A percentile compares a stretch with the other conserved stretches of the same genome.
Conservation (phyloP, 2,113 vertebrate genomes). For the Apteryx owenii region DNA sequence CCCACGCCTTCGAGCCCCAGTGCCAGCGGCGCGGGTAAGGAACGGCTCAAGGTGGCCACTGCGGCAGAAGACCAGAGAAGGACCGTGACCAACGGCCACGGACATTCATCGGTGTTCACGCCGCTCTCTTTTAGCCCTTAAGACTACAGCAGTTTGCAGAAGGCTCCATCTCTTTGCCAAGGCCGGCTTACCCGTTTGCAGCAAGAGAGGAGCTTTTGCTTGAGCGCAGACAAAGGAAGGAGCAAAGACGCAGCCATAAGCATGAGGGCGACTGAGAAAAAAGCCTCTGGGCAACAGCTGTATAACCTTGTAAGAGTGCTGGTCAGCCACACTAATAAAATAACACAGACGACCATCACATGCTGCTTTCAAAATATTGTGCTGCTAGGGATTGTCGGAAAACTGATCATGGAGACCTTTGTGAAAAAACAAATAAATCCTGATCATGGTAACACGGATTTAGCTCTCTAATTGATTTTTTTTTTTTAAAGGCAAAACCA, state of each 20-base stretch:
- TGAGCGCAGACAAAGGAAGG: not conserved
- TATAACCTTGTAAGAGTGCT: not conserved
- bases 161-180: not conserved
- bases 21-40: no score
- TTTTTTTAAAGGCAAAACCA: not conserved
- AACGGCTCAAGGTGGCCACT: not conserved
- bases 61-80: not conserved
- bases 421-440: not conserved
- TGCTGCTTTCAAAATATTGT: not conserved
- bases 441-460: not conserved
- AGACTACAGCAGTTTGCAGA: fast-evolving
- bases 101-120: no score
- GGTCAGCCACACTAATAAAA: not conserved
- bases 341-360: not conserved
- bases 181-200: no score
- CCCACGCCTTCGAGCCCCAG: not conserved
- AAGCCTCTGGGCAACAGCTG: not conserved
- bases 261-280: no score
- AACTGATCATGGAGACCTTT: not conserved
- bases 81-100: not conserved
- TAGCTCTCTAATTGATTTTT: not conserved
- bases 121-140: fast-evolving
- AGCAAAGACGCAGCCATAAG: not conserved
- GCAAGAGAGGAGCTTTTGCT: not conserved
- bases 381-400: not conserved